Evolutionary conservation across 2,113 vertebrate species (phyloP).

Genomic region (Hippocampus comes): DNA sequence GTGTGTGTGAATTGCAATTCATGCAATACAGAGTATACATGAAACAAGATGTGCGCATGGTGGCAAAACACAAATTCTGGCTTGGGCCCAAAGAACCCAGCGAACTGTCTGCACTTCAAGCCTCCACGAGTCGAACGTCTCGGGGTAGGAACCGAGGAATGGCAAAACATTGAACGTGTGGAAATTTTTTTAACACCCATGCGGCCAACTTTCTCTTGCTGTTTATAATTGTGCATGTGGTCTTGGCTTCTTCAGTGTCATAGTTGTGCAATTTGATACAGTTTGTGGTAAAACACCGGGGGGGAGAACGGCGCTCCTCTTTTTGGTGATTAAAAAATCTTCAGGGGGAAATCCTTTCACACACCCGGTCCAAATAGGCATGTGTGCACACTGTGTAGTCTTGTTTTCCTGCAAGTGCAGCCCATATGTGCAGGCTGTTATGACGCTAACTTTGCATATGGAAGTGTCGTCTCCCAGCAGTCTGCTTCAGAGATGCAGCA

Average conservation of each 20-base stretch:
- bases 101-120: not conserved
- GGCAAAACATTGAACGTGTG: not conserved
- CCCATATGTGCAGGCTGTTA: conserved; percentile 52
- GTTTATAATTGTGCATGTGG: conserved; percentile 49
- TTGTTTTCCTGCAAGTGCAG: conserved; percentile 46
- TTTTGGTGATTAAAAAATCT: conserved; percentile 40
- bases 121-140: not conserved
- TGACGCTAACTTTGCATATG: conserved; percentile 22
- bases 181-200: conserved; percentile 3
- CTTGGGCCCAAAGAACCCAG: conserved; percentile 10
- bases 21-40: not conserved
- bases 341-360: conserved; percentile 30
- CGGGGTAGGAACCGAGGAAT: not conserved
- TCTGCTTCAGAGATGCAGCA: conserved; percentile 37
- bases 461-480: conserved; percentile 23
- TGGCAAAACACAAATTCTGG: conserved; percentile 17
- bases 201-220: conserved; percentile 28
- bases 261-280: conserved; percentile 38
- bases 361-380: conserved; percentile 17
- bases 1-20: too few species aligned
- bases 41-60: not conserved
- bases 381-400: conserved; percentile 15
- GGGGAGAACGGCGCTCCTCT: conserved; percentile 28
- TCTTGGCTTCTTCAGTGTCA: conserved; percentile 30
- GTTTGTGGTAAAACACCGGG: conserved; percentile 28